Evolutionary conservation across 1,140 invertebrate genomes (phyloP), one percentile per base, ranked within the genome.

Genomic region (Matsumurasca onukii): DNA sequence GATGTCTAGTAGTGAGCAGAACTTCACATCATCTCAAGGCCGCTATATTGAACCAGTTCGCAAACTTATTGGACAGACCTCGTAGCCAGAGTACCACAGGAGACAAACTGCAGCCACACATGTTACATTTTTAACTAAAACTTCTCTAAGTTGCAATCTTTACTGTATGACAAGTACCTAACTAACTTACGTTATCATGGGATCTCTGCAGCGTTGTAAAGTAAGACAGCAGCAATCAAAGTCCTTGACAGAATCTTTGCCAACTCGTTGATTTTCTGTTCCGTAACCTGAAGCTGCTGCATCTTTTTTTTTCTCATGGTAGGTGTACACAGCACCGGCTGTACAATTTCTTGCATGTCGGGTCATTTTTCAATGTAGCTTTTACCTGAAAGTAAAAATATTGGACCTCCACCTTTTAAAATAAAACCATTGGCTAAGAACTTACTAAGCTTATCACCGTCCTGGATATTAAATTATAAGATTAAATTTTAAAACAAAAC

Each of bases 221-320:
- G 95, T 98, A 22, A 99, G 80, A 75, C 92, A 98, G 79, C 98
- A 99, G 76, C 96, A 98, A 80, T 99, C 98, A 81, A 99, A 99
- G 77, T 93, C 93, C 79, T 98, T 98, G 0, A 99, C 87, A 0
- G 97, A 97, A 85, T 99, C 98, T 80, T 97, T 98, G 2, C 96
- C 95, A 51, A 99, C 83, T 75, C 98, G 82, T 76, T 86, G 89
- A 67, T 82, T 85, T 77, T 93, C 90, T 15, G 92, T 94, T 1
- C 93, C 92, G 78, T 94, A 95, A 30, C 95, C 95, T n/a, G 94
- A 96, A 20, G 90, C 88, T 62, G 90, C 86, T 5, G 94, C 94
- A 78, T 99, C 98, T 77, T 97, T 98, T 77, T 97, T 92, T 78
- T 97, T 96, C 78, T 99, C 98, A 77, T 98, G 93, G 77, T 99